A percentile compares a stretch with the other conserved stretches of the same genome.
These are phyloP conservation scores for Poecilus cupreus DNA, from an alignment of 2,888 invertebrate genomes.

Conservation along the genomic window DNA sequence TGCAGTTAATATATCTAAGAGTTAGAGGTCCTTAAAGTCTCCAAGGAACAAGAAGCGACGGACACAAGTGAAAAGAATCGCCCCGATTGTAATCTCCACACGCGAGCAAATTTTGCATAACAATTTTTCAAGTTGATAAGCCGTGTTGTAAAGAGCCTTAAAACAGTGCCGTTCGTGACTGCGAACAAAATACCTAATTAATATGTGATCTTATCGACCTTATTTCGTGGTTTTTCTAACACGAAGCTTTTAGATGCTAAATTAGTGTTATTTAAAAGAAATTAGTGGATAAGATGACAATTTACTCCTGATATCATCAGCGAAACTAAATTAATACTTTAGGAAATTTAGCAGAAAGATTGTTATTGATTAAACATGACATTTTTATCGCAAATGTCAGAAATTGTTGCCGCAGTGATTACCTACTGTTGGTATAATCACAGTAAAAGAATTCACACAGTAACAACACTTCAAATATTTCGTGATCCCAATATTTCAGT, in stretches of 20 bases:
- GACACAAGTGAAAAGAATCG: constrained; percentile 44
- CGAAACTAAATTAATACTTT: constrained; percentile 5
- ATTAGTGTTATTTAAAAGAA: constrained; percentile 35
- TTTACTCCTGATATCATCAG: not conserved
- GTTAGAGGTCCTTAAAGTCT: not conserved
- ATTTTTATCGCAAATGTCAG: not conserved
- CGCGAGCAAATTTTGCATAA: constrained; percentile 49
- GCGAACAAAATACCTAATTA: constrained; percentile 54
- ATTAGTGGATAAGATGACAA: constrained; percentile 35
- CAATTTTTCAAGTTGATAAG: constrained; percentile 48
- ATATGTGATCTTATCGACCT: constrained; percentile 39
- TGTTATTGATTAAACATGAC: constrained; percentile 17
- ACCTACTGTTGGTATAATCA: no score
- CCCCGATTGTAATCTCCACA: constrained; percentile 43
- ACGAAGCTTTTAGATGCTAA: constrained; percentile 24
- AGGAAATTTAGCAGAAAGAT: constrained; percentile 3
- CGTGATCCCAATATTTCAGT: no score
- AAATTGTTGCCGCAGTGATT: not conserved
- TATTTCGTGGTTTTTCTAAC: constrained; percentile 31
- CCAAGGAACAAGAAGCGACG: constrained; percentile 19
- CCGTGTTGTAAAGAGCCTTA: constrained; percentile 20
- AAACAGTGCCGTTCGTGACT: constrained; percentile 37
- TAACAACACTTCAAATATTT: no score
- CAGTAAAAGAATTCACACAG: no score
- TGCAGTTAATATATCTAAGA: not conserved